These are phyloP conservation scores for Drosophila mojavensis DNA, from an alignment of 1,140 invertebrate genomes.

Conservation along the genomic window DNA sequence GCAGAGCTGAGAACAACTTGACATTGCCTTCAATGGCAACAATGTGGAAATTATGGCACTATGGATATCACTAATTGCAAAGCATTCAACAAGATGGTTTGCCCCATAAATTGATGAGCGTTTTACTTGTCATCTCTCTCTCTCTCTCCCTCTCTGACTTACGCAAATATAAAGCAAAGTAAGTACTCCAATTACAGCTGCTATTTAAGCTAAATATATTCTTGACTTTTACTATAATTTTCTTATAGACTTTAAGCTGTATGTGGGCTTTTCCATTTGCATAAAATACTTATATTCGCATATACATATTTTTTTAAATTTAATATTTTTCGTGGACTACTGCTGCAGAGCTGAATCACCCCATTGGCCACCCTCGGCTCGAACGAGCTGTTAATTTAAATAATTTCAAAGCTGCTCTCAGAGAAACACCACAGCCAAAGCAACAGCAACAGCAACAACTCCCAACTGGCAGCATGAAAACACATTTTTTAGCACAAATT, in stretches of 20 bases:
- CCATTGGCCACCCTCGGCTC: background rate
- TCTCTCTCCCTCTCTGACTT: constrained; percentile 3
- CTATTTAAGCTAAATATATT: too few species aligned
- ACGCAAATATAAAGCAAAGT: too few species aligned
- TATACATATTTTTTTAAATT: constrained; percentile 1
- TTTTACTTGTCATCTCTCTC: constrained; percentile 12
- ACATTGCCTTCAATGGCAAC: constrained; percentile 26
- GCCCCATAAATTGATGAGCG: constrained; percentile 42
- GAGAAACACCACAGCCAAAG: background rate
- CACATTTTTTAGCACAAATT: constrained; percentile 26
- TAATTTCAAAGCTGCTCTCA: constrained; percentile 35
- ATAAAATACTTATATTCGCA: background rate
- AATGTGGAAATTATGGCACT: constrained; percentile 18
- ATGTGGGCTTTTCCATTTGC: background rate
- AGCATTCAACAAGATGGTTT: constrained; percentile 30
- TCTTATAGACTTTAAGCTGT: background rate
- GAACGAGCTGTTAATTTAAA: constrained; percentile 58
- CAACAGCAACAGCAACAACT: background rate
- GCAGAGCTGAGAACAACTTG: constrained; percentile 17
- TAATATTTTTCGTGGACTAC: background rate
- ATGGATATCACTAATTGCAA: constrained; percentile 65
- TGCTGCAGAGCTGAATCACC: constrained; percentile 4
- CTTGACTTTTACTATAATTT: too few species aligned
- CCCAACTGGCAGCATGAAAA: constrained; percentile 9
- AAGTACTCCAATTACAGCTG: too few species aligned